Percentiles rank a stretch among this genome's conserved stretches.
Evolutionary conservation across 2,113 vertebrate species (phyloP).

Genomic region (Hyperopisus bebe): DNA sequence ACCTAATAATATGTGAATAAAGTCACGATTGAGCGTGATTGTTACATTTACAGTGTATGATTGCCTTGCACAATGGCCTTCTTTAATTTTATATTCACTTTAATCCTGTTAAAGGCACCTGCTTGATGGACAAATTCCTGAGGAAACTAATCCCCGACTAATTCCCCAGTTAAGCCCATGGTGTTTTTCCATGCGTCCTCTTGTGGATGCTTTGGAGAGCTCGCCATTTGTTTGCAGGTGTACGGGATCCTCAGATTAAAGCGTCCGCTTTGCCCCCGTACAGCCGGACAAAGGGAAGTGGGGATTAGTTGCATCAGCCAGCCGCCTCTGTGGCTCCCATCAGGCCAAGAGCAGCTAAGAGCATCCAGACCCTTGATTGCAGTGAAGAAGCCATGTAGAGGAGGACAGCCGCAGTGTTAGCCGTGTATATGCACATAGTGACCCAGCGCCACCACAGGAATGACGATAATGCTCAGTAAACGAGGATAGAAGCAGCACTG

Average conservation of each 20-base stretch:
- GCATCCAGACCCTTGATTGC: neutral
- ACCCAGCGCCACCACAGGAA: neutral
- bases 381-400: neutral
- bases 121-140: neutral
- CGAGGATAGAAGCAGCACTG: neutral
- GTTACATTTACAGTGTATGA: neutral
- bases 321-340: neutral
- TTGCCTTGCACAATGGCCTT: neutral
- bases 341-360: neutral
- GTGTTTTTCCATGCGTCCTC: neutral
- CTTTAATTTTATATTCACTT: neutral
- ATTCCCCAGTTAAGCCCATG: neutral
- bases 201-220: neutral
- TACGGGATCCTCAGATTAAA: neutral
- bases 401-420: neutral
- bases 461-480: neutral
- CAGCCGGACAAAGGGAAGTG: neutral
- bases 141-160: neutral
- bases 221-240: neutral
- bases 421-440: neutral
- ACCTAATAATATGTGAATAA: neutral
- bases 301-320: neutral
- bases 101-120: slow-evolving; percentile 3
- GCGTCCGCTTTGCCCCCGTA: neutral
- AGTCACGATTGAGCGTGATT: neutral